Evolutionary conservation across 2,797 vertebrate species (phyloP).

Genomic region (Falco naumanni): DNA sequence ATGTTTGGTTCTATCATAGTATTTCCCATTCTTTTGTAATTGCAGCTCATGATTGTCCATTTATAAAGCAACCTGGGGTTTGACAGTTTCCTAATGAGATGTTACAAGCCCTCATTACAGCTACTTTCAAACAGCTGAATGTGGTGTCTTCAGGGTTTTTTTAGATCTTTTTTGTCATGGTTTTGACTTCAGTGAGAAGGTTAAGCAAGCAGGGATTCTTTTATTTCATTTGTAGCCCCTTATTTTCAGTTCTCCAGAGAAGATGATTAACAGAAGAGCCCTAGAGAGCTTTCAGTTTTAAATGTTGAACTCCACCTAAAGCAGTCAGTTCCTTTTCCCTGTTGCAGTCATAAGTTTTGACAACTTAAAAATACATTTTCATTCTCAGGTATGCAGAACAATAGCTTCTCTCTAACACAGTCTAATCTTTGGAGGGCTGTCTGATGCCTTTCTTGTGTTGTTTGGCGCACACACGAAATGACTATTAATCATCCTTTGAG

Average conservation of each 20-base stretch:
- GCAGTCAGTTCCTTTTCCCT: neutral
- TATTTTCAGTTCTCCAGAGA: constrained; percentile 43
- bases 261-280: constrained; percentile 25
- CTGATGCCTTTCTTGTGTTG: neutral
- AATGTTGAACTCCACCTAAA: constrained; percentile 33
- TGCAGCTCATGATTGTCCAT: constrained; percentile 40
- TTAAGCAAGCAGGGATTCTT: constrained; percentile 46
- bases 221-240: constrained; percentile 44
- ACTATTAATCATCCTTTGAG: neutral
- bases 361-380: constrained; percentile 14
- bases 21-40: constrained; percentile 37
- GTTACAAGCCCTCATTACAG: constrained; percentile 48
- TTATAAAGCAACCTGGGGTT: constrained; percentile 51
- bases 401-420: neutral
- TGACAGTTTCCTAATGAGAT: constrained; percentile 58
- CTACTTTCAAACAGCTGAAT: constrained; percentile 48
- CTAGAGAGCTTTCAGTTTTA: constrained; percentile 35
- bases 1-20: constrained; percentile 25
- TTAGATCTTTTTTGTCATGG: neutral
- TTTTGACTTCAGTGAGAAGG: constrained; percentile 40
- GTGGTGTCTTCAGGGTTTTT: neutral
- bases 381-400: neutral
- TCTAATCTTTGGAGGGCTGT: neutral
- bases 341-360: neutral
- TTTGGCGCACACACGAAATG: neutral